Percentiles rank a stretch among this genome's conserved stretches.
These are phyloP conservation scores for Pantherophis guttatus DNA, from an alignment of 2,113 vertebrate genomes.

Conservation along the genomic window DNA sequence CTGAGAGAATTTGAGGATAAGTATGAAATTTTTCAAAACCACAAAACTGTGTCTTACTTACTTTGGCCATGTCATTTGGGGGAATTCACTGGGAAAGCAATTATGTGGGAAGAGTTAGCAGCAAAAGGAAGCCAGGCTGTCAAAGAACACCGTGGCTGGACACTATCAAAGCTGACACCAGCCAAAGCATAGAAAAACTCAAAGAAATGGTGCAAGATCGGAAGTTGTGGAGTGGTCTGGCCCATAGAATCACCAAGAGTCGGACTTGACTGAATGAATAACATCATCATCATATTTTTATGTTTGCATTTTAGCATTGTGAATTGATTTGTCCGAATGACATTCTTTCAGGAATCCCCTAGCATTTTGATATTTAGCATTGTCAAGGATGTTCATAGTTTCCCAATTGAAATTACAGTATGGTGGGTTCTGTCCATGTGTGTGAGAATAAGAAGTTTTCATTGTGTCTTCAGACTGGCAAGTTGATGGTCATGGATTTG, in stretches of 20 bases:
- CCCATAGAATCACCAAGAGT: neutral
- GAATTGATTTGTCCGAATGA: neutral
- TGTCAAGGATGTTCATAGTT: neutral
- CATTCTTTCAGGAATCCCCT: neutral
- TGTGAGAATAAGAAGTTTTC: neutral
- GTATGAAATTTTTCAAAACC: neutral
- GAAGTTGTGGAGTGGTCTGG: neutral
- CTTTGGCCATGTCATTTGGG: neutral
- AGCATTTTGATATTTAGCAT: neutral
- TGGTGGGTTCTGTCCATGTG: neutral
- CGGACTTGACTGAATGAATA: neutral
- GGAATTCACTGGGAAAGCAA: neutral
- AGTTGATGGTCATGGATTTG: neutral
- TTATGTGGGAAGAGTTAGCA: neutral
- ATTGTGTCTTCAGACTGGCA: neutral
- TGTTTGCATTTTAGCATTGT: neutral
- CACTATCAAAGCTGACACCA: neutral
- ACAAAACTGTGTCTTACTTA: neutral
- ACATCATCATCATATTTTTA: neutral
- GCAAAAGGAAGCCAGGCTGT: neutral
- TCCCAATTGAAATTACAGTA: neutral
- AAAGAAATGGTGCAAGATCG: neutral
- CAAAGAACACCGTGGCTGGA: neutral
- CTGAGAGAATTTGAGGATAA: neutral
- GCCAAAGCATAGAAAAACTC: neutral